Evolutionary conservation across 2,888 invertebrate genomes (phyloP).

Genomic region (Macrophya alboannulata): DNA sequence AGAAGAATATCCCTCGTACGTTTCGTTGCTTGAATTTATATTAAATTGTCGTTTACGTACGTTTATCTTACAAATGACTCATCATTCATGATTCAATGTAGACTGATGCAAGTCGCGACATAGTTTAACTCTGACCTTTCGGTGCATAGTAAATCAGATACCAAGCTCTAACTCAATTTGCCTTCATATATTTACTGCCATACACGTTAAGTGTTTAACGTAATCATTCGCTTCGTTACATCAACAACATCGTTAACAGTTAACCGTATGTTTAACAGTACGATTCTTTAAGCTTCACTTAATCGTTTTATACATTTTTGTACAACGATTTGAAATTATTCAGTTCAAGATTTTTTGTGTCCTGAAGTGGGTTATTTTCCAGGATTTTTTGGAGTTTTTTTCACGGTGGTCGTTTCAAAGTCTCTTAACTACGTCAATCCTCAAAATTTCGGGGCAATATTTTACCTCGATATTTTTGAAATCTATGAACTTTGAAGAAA

Average conservation of each 20-base stretch:
- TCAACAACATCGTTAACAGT: background rate
- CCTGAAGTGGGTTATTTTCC: too few species aligned
- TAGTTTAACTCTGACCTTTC: background rate
- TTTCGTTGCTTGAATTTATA: slow-evolving; percentile 31
- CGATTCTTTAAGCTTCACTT: too few species aligned
- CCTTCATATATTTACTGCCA: background rate
- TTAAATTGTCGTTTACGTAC: slow-evolving; percentile 47
- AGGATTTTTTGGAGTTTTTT: too few species aligned
- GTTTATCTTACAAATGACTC: slow-evolving; percentile 42
- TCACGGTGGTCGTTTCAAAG: too few species aligned
- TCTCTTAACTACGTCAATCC: too few species aligned
- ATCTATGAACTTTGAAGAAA: too few species aligned
- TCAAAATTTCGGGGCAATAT: too few species aligned
- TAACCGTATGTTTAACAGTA: background rate
- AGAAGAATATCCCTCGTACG: background rate
- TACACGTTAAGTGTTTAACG: background rate
- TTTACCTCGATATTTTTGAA: too few species aligned
- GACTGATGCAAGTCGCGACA: slow-evolving; percentile 25
- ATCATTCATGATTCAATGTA: slow-evolving; percentile 29
- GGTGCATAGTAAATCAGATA: slow-evolving; percentile 17
- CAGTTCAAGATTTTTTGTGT: too few species aligned
- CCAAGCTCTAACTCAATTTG: background rate
- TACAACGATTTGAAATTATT: too few species aligned
- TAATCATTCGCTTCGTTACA: background rate
- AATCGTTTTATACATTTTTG: too few species aligned